A percentile compares a stretch with the other conserved stretches of the same genome.
These are phyloP conservation scores for Procavia capensis DNA, from an alignment of 2,113 vertebrate genomes.

Conservation along the genomic window DNA sequence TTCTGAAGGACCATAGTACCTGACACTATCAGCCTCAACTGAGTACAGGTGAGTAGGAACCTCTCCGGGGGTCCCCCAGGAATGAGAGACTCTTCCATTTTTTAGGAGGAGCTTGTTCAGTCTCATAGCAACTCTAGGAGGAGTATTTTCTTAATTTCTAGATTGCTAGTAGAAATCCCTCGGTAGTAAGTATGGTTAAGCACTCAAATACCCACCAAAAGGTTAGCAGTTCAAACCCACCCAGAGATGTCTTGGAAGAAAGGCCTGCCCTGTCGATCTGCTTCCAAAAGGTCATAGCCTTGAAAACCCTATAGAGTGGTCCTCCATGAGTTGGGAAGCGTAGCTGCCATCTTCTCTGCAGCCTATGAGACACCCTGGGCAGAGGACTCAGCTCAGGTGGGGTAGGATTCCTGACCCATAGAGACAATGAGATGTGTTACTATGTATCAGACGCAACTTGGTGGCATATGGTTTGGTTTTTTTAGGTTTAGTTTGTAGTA, in stretches of 20 bases:
- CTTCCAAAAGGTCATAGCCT: neutral
- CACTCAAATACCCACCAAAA: neutral
- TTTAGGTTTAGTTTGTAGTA: neutral
- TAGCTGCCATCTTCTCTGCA: too few relatives aligned
- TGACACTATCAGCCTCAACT: neutral
- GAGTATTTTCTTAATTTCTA: neutral
- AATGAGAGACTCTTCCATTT: accelerated
- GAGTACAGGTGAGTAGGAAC: neutral
- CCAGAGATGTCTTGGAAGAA: neutral
- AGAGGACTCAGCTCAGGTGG: too few relatives aligned
- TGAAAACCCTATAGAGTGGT: neutral
- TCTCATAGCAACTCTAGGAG: neutral
- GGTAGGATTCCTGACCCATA: too few relatives aligned
- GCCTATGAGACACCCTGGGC: too few relatives aligned
- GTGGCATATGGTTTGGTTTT: neutral
- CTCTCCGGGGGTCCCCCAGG: neutral
- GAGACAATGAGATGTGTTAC: too few relatives aligned
- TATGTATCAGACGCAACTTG: neutral
- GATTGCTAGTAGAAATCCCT: neutral
- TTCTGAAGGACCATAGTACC: neutral
- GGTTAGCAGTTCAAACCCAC: neutral
- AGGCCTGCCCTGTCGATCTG: neutral
- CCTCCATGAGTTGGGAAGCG: too few relatives aligned
- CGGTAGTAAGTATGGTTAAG: neutral
- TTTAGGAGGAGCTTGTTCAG: neutral